Base-by-base conservation (phyloP, 92 coral and sea anemone genomes). In the Phenganax marumi region DNA sequence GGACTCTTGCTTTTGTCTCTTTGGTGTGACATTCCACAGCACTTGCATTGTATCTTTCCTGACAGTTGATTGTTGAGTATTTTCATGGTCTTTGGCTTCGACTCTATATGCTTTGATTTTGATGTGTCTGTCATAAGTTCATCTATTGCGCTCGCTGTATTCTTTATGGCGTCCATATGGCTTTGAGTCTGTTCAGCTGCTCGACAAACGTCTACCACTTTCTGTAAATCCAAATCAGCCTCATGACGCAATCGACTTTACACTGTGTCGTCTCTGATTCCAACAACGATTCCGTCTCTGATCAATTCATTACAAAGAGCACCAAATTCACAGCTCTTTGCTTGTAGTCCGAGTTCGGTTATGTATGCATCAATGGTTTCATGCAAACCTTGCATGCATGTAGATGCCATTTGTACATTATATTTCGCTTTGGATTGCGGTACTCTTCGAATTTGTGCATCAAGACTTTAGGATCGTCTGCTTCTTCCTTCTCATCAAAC, bases 301-400 rank as follows among this genome's bases (percentile, higher is more conserved):
- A 78, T 60, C 5, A 61, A 55, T 19, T 58, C 73, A 21, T 78
- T 26, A 6, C 17, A 17, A 5, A 58, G 60, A 19, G 52, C 33
- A 17, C 83, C 83, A 21, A 61, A 78, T n/a, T 50, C 73, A 61
- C 83, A 77, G 50, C 19, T 77, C 47, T 77, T 77, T 13, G 82
- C 82, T 62, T 77, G 69, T 3, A 52, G 49, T 77, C 80, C 9
- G 17, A 75, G 63, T 14, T 75, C 50, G 8, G 17, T 16, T 17
- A 7, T 16, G 68, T 7, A 47, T 21, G 77, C 54, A 46, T 73
- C 78, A 49, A 73, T 46, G 55, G 78, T 46, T 73, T 49, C 25
- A 24, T 73, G 17, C 12, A 17, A 3, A 21, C 50, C 22, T 53
- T 75, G 80, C 46, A 21, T n/a, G 10, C 80, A 8, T 10, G 58